A percentile compares a stretch with the other conserved stretches of the same genome.
Evolutionary conservation across 2,888 invertebrate species (phyloP).

Genomic region (Eucera pruinosa): DNA sequence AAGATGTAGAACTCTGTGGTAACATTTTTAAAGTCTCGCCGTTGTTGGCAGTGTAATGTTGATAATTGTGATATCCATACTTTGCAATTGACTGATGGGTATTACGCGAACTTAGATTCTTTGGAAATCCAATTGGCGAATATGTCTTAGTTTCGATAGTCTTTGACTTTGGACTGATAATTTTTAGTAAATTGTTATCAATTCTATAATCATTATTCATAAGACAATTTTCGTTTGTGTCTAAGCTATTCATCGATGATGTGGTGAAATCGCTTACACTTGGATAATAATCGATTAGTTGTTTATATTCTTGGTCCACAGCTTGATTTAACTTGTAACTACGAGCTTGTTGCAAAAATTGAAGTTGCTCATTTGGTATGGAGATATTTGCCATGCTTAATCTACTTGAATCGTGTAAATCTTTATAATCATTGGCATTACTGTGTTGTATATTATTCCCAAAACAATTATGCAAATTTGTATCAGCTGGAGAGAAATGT

Average conservation of each 20-base stretch:
- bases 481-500: constrained; percentile 81
- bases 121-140: constrained; percentile 79
- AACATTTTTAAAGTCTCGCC: constrained; percentile 76
- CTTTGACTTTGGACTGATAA: constrained; percentile 75
- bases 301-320: constrained; percentile 78
- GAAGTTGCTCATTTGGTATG: constrained; percentile 74
- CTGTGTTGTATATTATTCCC: constrained; percentile 74
- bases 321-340: constrained; percentile 76
- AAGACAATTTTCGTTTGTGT: constrained; percentile 70
- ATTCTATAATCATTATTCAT: constrained; percentile 74
- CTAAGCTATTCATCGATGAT: constrained; percentile 69
- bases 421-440: constrained; percentile 78
- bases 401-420: constrained; percentile 74
- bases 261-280: constrained; percentile 72
- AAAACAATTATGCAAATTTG: constrained; percentile 76
- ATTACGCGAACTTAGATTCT: constrained; percentile 71
- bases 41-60: constrained; percentile 78
- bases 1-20: constrained; percentile 71
- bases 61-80: constrained; percentile 79
- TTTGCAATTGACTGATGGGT: constrained; percentile 74
- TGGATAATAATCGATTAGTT: constrained; percentile 73
- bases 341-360: constrained; percentile 69
- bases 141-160: constrained; percentile 69
- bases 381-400: constrained; percentile 70
- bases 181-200: constrained; percentile 77